Conservation (phyloP, 1,140 invertebrate species). For the Anastatus disparis region DNA sequence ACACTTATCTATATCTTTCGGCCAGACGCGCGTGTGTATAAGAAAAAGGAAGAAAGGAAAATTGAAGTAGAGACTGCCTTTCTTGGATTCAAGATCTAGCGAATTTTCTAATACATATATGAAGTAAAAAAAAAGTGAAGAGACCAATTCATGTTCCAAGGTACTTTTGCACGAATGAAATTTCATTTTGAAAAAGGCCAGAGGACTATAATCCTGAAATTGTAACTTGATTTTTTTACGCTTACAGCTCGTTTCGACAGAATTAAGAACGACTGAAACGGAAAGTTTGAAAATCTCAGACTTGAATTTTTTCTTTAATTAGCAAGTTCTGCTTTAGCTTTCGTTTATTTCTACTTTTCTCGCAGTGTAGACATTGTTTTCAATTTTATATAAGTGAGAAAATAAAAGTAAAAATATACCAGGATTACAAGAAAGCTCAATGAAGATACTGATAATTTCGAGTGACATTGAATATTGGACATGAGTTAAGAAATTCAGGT, state of each 20-base stretch:
- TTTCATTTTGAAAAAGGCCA: conserved; percentile 49
- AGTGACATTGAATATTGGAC: no score
- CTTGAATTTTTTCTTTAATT: conserved; percentile 35
- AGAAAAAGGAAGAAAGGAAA: conserved; percentile 58
- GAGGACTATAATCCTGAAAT: conserved; percentile 52
- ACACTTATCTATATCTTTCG: conserved; percentile 41
- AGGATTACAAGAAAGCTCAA: no score
- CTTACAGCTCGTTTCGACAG: conserved; percentile 33
- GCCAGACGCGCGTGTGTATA: no score
- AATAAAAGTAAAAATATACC: no score
- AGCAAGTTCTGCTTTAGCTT: not conserved
- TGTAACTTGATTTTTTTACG: conserved; percentile 54
- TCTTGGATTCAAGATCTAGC: conserved; percentile 41
- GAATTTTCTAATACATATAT: conserved; percentile 7
- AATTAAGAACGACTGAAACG: conserved; percentile 35
- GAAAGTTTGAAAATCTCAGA: conserved; percentile 25
- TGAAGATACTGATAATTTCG: no score
- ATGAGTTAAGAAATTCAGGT: no score
- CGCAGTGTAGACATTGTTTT: no score
- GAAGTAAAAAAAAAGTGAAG: not conserved
- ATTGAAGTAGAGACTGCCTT: conserved; percentile 52
- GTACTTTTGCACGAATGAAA: conserved; percentile 53
- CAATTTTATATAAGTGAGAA: no score
- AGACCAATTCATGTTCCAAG: no score
- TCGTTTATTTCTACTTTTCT: no score